A percentile compares a stretch with the other conserved stretches of the same genome.
Conservation (phyloP, 1,140 invertebrate genomes). For the Achatina immaculata region DNA sequence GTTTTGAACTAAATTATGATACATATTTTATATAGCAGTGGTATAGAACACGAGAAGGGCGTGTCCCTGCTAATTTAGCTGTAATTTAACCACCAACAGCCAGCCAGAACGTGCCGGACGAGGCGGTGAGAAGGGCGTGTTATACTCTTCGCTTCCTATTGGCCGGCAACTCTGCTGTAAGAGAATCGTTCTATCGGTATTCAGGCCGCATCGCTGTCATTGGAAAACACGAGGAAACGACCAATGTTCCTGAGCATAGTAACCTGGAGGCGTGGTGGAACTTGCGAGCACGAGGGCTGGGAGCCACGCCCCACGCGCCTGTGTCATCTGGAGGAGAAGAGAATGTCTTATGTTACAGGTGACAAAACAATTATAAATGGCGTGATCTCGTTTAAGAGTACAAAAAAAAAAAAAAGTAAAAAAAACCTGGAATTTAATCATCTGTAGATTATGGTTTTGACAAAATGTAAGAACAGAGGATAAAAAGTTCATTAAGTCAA, state of each 20-base stretch:
- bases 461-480: too few relatives aligned
- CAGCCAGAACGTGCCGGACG: slow-evolving; percentile 42
- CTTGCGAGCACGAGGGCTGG: slow-evolving; percentile 46
- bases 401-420: too few relatives aligned
- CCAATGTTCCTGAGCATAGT: slow-evolving; percentile 50
- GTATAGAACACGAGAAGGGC: not conserved
- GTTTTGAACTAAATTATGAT: too few relatives aligned
- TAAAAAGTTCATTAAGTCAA: too few relatives aligned
- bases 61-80: not conserved
- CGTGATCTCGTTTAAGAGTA: too few relatives aligned
- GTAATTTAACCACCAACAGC: not conserved
- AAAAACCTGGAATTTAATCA: too few relatives aligned
- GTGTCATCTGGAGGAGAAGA: slow-evolving; percentile 51
- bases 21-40: too few relatives aligned
- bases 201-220: slow-evolving; percentile 55
- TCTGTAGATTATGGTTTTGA: too few relatives aligned
- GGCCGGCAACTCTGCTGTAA: slow-evolving; percentile 49
- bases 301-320: slow-evolving; percentile 42
- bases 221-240: slow-evolving; percentile 44
- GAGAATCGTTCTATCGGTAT: slow-evolving; percentile 49
- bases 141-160: slow-evolving; percentile 59
- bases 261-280: slow-evolving; percentile 41
- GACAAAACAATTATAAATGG: not conserved
- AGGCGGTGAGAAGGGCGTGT: slow-evolving; percentile 52
- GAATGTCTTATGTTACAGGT: slow-evolving; percentile 49